Percentiles rank a stretch among this genome's conserved stretches.
Evolutionary conservation across 2,888 invertebrate species (phyloP).

Genomic region (Myopa testacea): DNA sequence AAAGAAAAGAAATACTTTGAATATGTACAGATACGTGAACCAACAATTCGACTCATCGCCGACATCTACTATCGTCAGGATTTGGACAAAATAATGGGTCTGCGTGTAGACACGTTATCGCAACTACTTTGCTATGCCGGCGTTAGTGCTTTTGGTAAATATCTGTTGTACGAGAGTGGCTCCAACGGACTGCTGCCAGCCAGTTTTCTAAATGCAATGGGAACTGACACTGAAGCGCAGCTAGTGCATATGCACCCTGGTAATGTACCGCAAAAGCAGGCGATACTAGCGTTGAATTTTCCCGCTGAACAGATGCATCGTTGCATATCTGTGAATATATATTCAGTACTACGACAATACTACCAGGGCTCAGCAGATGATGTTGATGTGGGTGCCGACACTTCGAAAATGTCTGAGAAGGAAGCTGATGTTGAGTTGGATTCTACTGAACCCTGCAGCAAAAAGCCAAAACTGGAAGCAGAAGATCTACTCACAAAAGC

Average conservation of each 20-base stretch:
- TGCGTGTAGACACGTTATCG: constrained; percentile 89
- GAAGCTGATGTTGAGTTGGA: constrained; percentile 38
- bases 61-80: constrained; percentile 88
- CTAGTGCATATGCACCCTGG: constrained; percentile 84
- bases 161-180: constrained; percentile 88
- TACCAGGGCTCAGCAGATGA: constrained; percentile 71
- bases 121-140: constrained; percentile 88
- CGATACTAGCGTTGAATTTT: constrained; percentile 84
- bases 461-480: constrained; percentile 48
- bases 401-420: background rate
- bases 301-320: constrained; percentile 76
- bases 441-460: constrained; percentile 51
- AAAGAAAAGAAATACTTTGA: constrained; percentile 95
- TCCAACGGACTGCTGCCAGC: constrained; percentile 88
- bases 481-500: background rate
- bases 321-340: constrained; percentile 81
- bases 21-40: constrained; percentile 81
- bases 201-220: constrained; percentile 83
- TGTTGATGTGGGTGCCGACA: background rate
- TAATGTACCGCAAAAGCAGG: constrained; percentile 82
- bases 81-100: constrained; percentile 78
- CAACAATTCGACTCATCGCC: constrained; percentile 83
- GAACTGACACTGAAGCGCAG: constrained; percentile 74
- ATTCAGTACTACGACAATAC: constrained; percentile 78
- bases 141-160: constrained; percentile 81